Conservation (phyloP, 2,888 invertebrate species). For the Eubasilissa splendida region DNA sequence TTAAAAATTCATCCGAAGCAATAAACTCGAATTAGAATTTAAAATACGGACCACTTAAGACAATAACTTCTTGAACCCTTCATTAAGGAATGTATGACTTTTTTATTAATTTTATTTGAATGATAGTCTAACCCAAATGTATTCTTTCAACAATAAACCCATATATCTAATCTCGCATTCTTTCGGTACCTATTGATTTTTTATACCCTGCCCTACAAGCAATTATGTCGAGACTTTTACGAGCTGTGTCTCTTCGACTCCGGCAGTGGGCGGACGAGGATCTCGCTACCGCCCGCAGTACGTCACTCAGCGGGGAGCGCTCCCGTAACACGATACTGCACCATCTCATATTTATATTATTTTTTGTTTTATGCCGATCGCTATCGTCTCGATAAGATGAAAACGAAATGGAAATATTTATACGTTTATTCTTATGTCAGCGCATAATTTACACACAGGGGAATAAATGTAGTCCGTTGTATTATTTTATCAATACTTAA, state of each 20-base stretch:
- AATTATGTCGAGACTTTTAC: constrained; percentile 42
- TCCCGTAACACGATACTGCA: constrained; percentile 55
- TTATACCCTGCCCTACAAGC: constrained; percentile 25
- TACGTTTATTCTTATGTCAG: constrained; percentile 52
- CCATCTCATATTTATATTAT: constrained; percentile 41
- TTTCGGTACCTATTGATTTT: constrained; percentile 2
- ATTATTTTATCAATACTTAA: too few relatives aligned
- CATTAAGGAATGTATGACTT: too few relatives aligned
- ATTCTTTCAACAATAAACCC: constrained; percentile 27
- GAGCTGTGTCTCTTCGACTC: constrained; percentile 51
- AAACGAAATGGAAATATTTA: constrained; percentile 51
- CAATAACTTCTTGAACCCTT: too few relatives aligned
- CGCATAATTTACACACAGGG: constrained; percentile 41
- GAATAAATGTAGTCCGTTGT: background rate
- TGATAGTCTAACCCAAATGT: background rate
- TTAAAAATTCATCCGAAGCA: too few relatives aligned
- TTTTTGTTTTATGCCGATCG: constrained; percentile 40
- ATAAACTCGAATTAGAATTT: too few relatives aligned
- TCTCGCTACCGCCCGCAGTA: constrained; percentile 41
- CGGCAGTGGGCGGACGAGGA: constrained; percentile 44
- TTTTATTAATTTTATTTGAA: constrained; percentile 1
- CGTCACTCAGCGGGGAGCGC: constrained; percentile 56
- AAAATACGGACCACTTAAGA: too few relatives aligned
- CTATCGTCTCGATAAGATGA: constrained; percentile 46
- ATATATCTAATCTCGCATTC: constrained; percentile 34